Conservation (phyloP, 2,888 invertebrate species). For the Polymixis flavicincta region DNA sequence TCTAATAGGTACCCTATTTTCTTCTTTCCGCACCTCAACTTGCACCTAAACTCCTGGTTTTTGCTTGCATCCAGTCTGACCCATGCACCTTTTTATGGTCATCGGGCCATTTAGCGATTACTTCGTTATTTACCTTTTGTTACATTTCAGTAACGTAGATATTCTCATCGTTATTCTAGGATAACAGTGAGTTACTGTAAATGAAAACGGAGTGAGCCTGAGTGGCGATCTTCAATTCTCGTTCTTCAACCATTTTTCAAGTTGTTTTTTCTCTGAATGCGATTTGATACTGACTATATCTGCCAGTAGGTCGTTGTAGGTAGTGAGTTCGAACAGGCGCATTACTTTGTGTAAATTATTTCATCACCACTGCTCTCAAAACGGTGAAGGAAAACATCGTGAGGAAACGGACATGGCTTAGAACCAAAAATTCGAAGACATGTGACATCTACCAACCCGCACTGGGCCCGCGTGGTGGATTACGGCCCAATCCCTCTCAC, state of each 20-base stretch:
- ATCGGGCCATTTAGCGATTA: not conserved
- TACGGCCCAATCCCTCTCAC: too few species aligned
- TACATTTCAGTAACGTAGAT: not conserved
- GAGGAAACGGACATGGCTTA: too few species aligned
- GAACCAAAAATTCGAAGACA: too few species aligned
- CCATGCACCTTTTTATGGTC: not conserved
- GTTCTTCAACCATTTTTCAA: not conserved
- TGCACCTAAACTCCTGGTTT: too few species aligned
- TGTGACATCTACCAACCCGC: too few species aligned
- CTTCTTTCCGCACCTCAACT: not conserved
- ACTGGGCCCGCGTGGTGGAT: too few species aligned
- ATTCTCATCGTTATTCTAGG: not conserved
- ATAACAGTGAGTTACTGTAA: not conserved
- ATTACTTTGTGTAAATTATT: too few species aligned
- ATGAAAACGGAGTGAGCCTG: not conserved
- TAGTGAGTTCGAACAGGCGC: too few species aligned
- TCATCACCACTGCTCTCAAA: too few species aligned
- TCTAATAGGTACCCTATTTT: too few species aligned
- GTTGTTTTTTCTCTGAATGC: not conserved
- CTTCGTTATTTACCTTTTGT: not conserved
- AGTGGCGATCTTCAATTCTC: not conserved
- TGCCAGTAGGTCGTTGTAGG: too few species aligned
- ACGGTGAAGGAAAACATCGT: too few species aligned
- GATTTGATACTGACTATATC: not conserved
- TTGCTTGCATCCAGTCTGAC: not conserved